Percentiles rank a stretch among this genome's conserved stretches.
phyloP scores from a whole-genome alignment of 2,888 invertebrate genomes.

The Tetragonula carbonaria region DNA sequence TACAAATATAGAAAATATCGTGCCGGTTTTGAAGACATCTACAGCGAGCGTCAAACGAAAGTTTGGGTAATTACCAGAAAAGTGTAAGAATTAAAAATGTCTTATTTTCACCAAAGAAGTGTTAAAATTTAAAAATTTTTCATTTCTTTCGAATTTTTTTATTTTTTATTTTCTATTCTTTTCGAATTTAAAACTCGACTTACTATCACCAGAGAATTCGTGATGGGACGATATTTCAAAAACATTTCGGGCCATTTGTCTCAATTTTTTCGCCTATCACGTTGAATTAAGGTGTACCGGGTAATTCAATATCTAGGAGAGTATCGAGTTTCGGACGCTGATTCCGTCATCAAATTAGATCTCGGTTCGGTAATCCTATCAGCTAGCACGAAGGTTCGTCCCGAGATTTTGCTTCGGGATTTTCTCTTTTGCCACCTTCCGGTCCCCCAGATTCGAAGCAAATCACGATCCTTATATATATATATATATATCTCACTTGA shows the following conservation, averaged over 20 bases:
- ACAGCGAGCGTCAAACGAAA: not conserved
- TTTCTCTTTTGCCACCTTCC: not conserved
- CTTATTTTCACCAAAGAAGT: too few species aligned
- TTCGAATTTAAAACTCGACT: not conserved
- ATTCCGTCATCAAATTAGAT: conserved; percentile 72
- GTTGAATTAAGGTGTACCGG: conserved; percentile 74
- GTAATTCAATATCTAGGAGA: conserved; percentile 78
- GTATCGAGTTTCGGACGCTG: conserved; percentile 75
- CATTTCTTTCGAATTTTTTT: too few species aligned
- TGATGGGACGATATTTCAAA: conserved; percentile 53
- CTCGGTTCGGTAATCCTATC: conserved; percentile 68
- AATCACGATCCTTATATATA: conserved; percentile 32
- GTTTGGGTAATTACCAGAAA: too few species aligned
- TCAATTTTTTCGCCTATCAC: conserved; percentile 75
- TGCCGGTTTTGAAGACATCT: not conserved
- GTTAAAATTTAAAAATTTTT: too few species aligned
- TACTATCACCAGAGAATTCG: too few species aligned
- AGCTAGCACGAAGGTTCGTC: conserved; percentile 39
- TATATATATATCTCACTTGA: conserved; percentile 9
- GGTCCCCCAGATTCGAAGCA: conserved; percentile 13
- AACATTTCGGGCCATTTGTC: conserved; percentile 73
- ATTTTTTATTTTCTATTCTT: too few species aligned
- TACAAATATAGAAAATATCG: not conserved
- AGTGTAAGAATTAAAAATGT: too few species aligned
- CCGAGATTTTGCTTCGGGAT: conserved; percentile 21